Percentiles rank a stretch among this genome's conserved stretches.
Evolutionary conservation across 2,113 vertebrate genomes (phyloP).

Genomic region (Oncorhynchus keta): DNA sequence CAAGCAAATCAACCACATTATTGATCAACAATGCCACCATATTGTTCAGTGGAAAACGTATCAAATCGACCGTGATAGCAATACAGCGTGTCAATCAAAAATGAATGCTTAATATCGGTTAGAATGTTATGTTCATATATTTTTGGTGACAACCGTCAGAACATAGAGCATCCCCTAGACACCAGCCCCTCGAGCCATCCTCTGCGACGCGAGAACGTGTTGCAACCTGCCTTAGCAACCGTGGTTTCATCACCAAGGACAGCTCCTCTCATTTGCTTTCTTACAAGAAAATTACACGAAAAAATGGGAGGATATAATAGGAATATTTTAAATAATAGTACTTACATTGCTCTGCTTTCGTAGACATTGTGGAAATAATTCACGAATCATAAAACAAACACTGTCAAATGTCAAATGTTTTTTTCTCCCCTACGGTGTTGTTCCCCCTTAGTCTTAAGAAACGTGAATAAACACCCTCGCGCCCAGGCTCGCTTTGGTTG

Average conservation of each 20-base stretch:
- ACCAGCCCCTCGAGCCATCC: conserved; percentile 47
- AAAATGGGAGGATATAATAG: conserved; percentile 40
- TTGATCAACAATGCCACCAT: conserved; percentile 60
- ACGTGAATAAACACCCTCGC: conserved; percentile 66
- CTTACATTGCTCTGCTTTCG: conserved; percentile 98
- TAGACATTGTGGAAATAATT: conserved; percentile 84
- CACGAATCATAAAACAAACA: conserved; percentile 54
- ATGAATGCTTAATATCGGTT: conserved; percentile 2
- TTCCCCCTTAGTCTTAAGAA: conserved; percentile 66
- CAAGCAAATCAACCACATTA: conserved; percentile 39
- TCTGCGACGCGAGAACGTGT: conserved; percentile 79
- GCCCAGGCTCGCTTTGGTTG: conserved; percentile 64
- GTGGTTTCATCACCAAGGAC: conserved; percentile 81
- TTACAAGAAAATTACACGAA: conserved; percentile 17
- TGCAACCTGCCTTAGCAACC: conserved; percentile 74
- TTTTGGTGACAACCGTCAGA: conserved; percentile 22
- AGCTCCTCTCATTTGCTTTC: conserved; percentile 63
- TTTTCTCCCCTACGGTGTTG: conserved; percentile 61
- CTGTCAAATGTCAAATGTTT: conserved; percentile 52
- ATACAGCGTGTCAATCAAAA: conserved; percentile 52
- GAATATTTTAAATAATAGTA: conserved; percentile 53
- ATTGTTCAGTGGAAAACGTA: conserved; percentile 51
- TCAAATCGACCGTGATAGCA: conserved; percentile 72
- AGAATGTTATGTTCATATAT: conserved; percentile 8
- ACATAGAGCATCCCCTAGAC: conserved; percentile 13